phyloP scores from a whole-genome alignment of 1,140 invertebrate genomes.

The Zaprionus gabonicus region DNA sequence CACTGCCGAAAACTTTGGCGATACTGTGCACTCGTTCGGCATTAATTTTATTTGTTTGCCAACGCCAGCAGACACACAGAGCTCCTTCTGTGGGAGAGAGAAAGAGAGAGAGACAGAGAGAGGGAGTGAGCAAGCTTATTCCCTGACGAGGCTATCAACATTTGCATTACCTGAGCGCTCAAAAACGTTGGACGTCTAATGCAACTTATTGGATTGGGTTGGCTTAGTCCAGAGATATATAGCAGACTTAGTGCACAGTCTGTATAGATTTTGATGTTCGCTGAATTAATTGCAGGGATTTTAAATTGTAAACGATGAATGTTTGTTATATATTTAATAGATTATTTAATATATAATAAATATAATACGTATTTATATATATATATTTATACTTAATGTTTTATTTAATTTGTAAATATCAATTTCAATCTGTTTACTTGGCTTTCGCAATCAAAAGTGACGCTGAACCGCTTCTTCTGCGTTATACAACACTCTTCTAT shows the following conservation, averaged over 20 bases:
- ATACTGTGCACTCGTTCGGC: constrained; percentile 44
- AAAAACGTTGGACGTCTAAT: neutral
- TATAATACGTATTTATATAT: too few species aligned
- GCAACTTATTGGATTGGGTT: neutral
- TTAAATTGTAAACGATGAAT: neutral
- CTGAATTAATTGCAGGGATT: neutral
- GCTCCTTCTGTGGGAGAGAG: neutral
- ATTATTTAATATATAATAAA: too few species aligned
- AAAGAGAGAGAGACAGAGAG: neutral
- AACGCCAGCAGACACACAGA: constrained; percentile 30
- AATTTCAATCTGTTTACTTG: too few species aligned
- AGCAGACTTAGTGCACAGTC: neutral
- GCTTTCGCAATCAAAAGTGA: too few species aligned
- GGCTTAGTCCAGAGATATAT: neutral
- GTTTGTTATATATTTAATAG: too few species aligned
- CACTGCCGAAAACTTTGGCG: constrained; percentile 26
- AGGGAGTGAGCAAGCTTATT: constrained; percentile 4
- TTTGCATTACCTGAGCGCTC: constrained; percentile 39
- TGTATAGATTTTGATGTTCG: neutral
- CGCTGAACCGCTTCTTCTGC: too few species aligned
- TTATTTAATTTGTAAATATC: neutral
- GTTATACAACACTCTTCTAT: too few species aligned
- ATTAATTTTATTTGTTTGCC: constrained; percentile 62
- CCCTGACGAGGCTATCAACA: constrained; percentile 18
- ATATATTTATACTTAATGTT: neutral